Evolutionary conservation across 35 echinoderm and acorn worm species (phyloP).

Genomic region (Amphiura filiformis): DNA sequence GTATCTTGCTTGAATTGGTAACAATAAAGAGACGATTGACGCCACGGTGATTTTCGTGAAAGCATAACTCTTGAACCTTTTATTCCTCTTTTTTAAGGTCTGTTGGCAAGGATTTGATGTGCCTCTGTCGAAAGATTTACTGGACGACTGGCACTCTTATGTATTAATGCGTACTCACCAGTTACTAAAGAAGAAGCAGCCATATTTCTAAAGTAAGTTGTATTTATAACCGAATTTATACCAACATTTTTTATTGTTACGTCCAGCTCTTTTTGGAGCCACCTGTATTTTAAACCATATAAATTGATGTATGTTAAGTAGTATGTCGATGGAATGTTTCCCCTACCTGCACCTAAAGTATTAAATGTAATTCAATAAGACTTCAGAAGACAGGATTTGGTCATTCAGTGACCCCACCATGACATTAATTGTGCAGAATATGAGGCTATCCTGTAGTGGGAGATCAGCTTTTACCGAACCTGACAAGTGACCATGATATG

Average conservation of each 20-base stretch:
- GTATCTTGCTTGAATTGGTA: no score
- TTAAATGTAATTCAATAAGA: neutral
- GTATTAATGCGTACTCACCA: neutral
- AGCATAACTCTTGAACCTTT: no score
- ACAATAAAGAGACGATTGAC: no score
- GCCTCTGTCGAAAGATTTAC: neutral
- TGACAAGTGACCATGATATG: no score
- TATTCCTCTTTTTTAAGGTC: no score
- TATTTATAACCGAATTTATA: neutral
- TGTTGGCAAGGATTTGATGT: neutral
- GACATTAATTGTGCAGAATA: no score
- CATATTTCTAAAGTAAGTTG: neutral
- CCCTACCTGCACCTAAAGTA: neutral
- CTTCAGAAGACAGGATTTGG: neutral
- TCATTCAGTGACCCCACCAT: no score
- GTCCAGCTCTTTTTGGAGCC: neutral
- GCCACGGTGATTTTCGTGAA: no score
- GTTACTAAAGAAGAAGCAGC: neutral
- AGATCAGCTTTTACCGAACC: no score
- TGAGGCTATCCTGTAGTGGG: no score
- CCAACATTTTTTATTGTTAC: neutral
- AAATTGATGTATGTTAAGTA: neutral
- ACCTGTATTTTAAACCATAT: neutral
- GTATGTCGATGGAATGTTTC: neutral
- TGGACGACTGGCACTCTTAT: neutral